phyloP scores from a whole-genome alignment of 2,797 vertebrate genomes.

The Podarcis siculus region DNA sequence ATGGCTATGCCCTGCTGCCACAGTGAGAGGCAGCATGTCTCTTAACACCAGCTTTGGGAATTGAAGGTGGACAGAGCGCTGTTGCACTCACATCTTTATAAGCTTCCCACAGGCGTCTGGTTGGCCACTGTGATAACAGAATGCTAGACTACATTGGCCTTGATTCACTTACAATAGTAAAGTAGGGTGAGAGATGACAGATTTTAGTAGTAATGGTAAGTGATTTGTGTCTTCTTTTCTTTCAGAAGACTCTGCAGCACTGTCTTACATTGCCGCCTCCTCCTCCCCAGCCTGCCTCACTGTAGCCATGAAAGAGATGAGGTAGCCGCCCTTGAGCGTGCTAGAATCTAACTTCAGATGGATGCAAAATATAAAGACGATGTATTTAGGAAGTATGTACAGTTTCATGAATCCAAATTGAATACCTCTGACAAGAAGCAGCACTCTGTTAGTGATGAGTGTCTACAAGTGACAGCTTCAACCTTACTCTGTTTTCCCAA shows the following conservation, averaged over 20 bases:
- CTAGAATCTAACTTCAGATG: conserved; percentile 84
- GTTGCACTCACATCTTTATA: too few species aligned
- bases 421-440: conserved; percentile 80
- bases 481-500: conserved; percentile 92
- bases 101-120: too few species aligned
- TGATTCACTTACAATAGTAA: too few species aligned
- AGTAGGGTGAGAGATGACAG: background rate
- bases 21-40: too few species aligned
- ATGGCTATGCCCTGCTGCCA: too few species aligned
- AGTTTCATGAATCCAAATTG: conserved; percentile 89
- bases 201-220: background rate
- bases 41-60: too few species aligned
- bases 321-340: conserved; percentile 71
- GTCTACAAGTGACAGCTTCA: conserved; percentile 90
- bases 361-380: conserved; percentile 98
- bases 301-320: conserved; percentile 73
- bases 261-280: conserved; percentile 39
- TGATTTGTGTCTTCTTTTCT: conserved; percentile 44
- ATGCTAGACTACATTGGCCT: too few species aligned
- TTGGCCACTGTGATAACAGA: too few species aligned
- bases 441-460: conserved; percentile 85
- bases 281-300: conserved; percentile 27
- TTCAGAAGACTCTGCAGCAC: conserved; percentile 43
- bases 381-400: conserved; percentile 95
- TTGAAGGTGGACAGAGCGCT: too few species aligned